Conservation (phyloP, 1,140 invertebrate species). For the Tribolium castaneum region DNA sequence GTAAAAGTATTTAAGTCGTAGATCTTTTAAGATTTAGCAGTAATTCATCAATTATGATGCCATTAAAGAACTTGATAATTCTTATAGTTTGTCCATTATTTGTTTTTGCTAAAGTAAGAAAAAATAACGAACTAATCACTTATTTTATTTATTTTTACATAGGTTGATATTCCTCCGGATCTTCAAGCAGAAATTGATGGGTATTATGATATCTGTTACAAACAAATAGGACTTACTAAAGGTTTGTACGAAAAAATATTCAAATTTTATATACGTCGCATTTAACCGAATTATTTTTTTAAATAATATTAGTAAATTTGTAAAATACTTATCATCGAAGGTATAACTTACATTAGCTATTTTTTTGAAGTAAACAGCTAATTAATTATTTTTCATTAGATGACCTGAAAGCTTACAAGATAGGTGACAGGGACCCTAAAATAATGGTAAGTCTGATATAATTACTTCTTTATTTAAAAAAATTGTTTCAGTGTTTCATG, state of each 20-base stretch:
- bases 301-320: too few species aligned
- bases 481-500: conserved; percentile 37
- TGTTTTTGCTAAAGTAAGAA: conserved; percentile 21
- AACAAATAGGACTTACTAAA: conserved; percentile 42
- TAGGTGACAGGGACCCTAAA: background rate
- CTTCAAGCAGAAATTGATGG: conserved; percentile 49
- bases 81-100: background rate
- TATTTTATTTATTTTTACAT: background rate
- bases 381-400: background rate
- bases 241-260: conserved; percentile 33
- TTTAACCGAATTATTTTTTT: too few species aligned
- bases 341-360: too few species aligned
- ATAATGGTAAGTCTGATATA: background rate
- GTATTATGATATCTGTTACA: conserved; percentile 44
- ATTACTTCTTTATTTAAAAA: too few species aligned
- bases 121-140: background rate
- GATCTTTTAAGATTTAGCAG: background rate
- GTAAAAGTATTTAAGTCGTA: background rate
- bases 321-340: too few species aligned
- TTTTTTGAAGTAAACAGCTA: too few species aligned
- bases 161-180: conserved; percentile 51
- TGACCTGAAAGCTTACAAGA: background rate
- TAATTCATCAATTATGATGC: background rate
- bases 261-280: too few species aligned
- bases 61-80: background rate